Evolutionary conservation across 35 echinoderm and acorn worm genomes (phyloP), one percentile per base, ranked within the genome.

Genomic region (Hemicentrotus pulcherrimus): DNA sequence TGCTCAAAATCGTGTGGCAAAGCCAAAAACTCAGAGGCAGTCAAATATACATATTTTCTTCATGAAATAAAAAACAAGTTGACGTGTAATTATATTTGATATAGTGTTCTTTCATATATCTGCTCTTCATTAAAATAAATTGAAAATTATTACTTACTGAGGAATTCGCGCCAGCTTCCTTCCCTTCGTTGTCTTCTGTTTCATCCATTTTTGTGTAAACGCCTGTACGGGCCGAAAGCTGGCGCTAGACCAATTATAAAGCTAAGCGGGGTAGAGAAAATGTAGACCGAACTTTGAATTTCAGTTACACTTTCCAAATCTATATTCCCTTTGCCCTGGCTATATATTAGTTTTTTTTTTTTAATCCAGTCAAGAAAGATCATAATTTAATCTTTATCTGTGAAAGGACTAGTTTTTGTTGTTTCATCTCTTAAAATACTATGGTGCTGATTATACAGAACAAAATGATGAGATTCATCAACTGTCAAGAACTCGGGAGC

Each of bases 141-240:
- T 0, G 0, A 78, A 28, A 78, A n/a, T 28, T 28, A n/a, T 22
- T 28, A 78, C 65, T 28, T 78, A 78, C 65, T 6, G 65, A 8
- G 19, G 65, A 78, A 78, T 78, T 78, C 0, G 22, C 28, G 65
- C 65, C 65, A 78, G 65, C 22, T 78, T 47, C 88, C 33, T 33
- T 47, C 5, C 88, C 88, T 90, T 90, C 88, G 88, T 24, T 47
- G 32, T 90, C 88, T 46, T 90, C 88, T 18, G 88, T 32, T 90
- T 90, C 88, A 90, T 90, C 88, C 88, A 90, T 90, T 90, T 90
- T 90, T 33, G 88, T 47, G 14, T 35, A 78, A 78, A n/a, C 65
- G 65, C 50, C 8, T n/a, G 7, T 4, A 78, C 19, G 7, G 6
- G 65, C 19, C 65, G 22, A 22, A 78, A 78, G 65, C 24, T 78